These are phyloP conservation scores for Chloroceryle aenea DNA, from an alignment of 2,113 vertebrate species.

Conservation along the genomic window DNA sequence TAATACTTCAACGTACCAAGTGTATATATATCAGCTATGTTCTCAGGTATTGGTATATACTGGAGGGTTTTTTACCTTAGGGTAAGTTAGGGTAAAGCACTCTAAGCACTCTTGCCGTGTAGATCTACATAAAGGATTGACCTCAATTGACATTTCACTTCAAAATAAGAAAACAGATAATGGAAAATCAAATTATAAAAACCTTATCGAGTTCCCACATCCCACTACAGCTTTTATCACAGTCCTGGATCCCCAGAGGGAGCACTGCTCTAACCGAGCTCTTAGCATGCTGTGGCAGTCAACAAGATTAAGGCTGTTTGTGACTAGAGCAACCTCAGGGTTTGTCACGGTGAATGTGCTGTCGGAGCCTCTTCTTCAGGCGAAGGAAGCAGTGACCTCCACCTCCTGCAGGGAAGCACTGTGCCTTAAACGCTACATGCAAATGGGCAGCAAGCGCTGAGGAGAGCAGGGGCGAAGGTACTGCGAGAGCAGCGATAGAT, in stretches of 20 bases:
- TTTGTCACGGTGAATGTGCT: not conserved
- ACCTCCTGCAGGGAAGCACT: not conserved
- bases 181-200: constrained; percentile 35
- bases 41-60: not conserved
- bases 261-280: not conserved
- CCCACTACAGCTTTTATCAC: not conserved
- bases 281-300: not conserved
- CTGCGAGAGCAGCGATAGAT: rapidly evolving
- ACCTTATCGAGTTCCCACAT: not conserved
- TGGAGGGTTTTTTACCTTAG: not conserved
- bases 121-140: constrained; percentile 19
- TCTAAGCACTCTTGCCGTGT: not conserved
- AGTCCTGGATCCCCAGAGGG: constrained; percentile 10
- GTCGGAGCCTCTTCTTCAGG: not conserved
- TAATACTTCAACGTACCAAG: not conserved
- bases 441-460: not conserved
- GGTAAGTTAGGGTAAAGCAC: not conserved
- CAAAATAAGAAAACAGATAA: constrained; percentile 24
- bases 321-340: not conserved
- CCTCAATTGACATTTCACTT: not conserved
- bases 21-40: not conserved
- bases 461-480: not conserved
- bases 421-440: not conserved
- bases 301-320: constrained; percentile 24
- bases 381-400: not conserved